Percentiles rank a stretch among this genome's conserved stretches.
Evolutionary conservation across 2,113 vertebrate species (phyloP).

Genomic region (Hippocampus barbouri): DNA sequence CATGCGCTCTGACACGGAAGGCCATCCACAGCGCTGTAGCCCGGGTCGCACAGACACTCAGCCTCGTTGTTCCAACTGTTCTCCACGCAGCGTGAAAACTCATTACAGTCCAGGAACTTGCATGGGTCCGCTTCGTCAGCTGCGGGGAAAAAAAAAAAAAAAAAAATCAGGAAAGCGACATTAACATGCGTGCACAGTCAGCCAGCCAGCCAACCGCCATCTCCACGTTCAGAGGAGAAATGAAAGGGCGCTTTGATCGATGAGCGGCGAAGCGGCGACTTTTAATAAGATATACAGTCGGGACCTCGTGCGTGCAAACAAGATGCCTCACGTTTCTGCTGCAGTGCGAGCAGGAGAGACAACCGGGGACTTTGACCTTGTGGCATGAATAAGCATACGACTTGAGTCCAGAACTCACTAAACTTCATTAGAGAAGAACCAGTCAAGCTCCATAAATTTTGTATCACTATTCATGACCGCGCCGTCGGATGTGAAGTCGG

Average conservation of each 20-base stretch:
- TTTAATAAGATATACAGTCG: slow-evolving; percentile 12
- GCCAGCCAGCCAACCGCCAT: not conserved
- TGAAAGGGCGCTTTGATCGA: slow-evolving; percentile 45
- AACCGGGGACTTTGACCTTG: slow-evolving; percentile 22
- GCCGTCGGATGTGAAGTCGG: not conserved
- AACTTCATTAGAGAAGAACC: not conserved
- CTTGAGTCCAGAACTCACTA: not conserved
- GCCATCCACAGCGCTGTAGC: slow-evolving; percentile 67
- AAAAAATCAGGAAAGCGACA: not conserved
- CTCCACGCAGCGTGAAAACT: slow-evolving; percentile 80
- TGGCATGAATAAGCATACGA: slow-evolving; percentile 11
- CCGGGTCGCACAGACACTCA: slow-evolving; percentile 80
- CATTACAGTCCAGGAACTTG: slow-evolving; percentile 84
- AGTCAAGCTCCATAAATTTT: not conserved
- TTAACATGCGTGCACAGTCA: slow-evolving; percentile 27
- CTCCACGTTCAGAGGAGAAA: slow-evolving; percentile 17
- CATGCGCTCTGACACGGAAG: slow-evolving; percentile 79
- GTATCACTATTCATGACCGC: not conserved
- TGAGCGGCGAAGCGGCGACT: slow-evolving; percentile 29
- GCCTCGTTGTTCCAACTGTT: slow-evolving; percentile 78
- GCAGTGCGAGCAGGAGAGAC: not conserved
- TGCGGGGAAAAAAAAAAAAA: slow-evolving; percentile 42
- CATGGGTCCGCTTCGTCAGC: slow-evolving; percentile 84
- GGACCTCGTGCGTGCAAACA: slow-evolving; percentile 13
- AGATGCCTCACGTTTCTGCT: slow-evolving; percentile 9